Base-by-base conservation (phyloP, 2,888 invertebrate species). In the Poecilobothrus nobilitatus region DNA sequence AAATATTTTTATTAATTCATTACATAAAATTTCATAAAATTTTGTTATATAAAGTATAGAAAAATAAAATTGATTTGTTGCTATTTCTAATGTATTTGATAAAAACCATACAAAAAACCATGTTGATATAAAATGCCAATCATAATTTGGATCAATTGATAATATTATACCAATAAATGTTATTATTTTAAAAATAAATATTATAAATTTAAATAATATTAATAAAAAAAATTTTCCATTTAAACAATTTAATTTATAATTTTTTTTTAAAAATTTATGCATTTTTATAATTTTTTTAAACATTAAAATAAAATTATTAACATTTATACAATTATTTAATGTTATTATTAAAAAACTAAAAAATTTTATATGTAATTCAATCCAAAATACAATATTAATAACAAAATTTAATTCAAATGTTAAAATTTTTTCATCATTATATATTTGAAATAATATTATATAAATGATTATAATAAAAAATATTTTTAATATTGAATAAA, bases 101-200 rank as follows among this genome's bases (percentile, higher is more conserved):
- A 53, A 18, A 53, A 53, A 53, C 7, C 1, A 53, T 18, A 53
- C 1, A 18, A 53, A 53, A 2, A 18, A 12, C 53, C 53, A 53
- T 53, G 53, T 53, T 53, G 15, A 53, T 53, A 53, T 18, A 53
- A 53, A 53, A 53, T 53, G 53, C 53, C 53, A 53, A 53, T 53
- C n/a, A 53, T 53, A 53, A 53, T 53, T 53, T 53, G 53, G 53
- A 53, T 53, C 53, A 53, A 53, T 18, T 4, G 6, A 8, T 12
- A 53, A 12, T 18, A 53, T 18, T 18, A 53, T 53, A 18, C 18
- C 6, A 12, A 6, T 53, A 53, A 15, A 53, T 6, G 6, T 18
- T 18, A 53, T 53, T 53, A 53, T 18, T 53, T 53, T 53, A 53
- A 12, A 6, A 53, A 53, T 15, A 53, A 18, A 53, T 53, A 53